Evolutionary conservation across 2,113 vertebrate species (phyloP), one percentile per base, ranked within the genome.

Genomic region (Gymnogyps californianus): DNA sequence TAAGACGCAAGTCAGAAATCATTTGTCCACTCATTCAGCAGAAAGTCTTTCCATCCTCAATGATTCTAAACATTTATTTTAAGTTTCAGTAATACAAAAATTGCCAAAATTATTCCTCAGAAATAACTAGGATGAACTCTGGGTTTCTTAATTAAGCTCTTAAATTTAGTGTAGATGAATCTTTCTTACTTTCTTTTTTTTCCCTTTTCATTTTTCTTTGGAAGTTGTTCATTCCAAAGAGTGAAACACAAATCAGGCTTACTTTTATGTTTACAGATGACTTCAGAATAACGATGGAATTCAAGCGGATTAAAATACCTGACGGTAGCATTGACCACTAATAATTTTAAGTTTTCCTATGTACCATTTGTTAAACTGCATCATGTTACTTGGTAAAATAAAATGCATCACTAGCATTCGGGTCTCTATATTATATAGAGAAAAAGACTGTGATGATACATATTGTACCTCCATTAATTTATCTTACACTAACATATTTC

Each of bases 221-320:
- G 14, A 83, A 95, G 79, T 36, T 96, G 75, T 90, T 92, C 67
- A 87, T 95, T 94, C 83, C 92, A 89, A 87, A 92, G 66, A 85
- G 34, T 59, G 66, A 96, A 94, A 89, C 84, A 65, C 85, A 95
- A 80, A 34, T 59, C 86, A 87, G 78, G 64, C 78, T 77, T 83
- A 88, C 81, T 84, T 69, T 5, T 36, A 83, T 72, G 51, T 89
- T 85, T 90, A 85, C 75, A 77, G 38, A 55, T 57, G 3, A 36
- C 6, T 77, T 70, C 29, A 59, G 31, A 71, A 10, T 66, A 54
- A n/a, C 42, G 17, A 18, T 36, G 22, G 18, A 54, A 47, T 58
- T 58, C 25, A 71, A 52, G 46, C 32, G 29, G 34, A 28, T 47
- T 84, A 58, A 47, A 58, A 78, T 59, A 65, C 29, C 19, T 38